Evolutionary conservation across 2,113 vertebrate genomes (phyloP).

Genomic region (Tympanuchus pallidicinctus): DNA sequence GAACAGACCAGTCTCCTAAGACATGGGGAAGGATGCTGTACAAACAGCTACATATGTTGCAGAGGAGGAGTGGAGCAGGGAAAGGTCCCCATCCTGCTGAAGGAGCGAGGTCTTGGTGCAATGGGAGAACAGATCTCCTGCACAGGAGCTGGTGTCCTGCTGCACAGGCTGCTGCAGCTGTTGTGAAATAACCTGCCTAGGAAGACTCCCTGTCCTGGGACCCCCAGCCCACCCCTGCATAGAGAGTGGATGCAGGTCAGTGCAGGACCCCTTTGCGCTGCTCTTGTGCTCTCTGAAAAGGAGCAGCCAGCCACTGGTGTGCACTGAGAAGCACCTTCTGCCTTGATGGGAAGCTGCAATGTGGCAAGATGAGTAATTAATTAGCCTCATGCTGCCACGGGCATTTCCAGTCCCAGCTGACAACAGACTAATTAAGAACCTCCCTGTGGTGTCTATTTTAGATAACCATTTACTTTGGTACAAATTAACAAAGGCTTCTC

Average conservation of each 20-base stretch:
- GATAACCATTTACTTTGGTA: slow-evolving; percentile 67
- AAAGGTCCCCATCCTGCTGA: background rate
- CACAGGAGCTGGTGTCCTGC: background rate
- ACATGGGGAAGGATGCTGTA: background rate
- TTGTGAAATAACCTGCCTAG: accelerated
- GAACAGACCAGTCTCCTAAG: background rate
- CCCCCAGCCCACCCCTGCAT: background rate
- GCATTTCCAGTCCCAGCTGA: slow-evolving; percentile 65
- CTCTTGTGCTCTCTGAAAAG: background rate
- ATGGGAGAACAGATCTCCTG: background rate
- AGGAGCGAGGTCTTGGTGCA: background rate
- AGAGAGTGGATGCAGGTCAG: background rate
- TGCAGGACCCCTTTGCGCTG: background rate
- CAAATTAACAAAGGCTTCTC: slow-evolving; percentile 61
- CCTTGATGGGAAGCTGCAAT: slow-evolving; percentile 48
- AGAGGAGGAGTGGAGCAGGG: background rate
- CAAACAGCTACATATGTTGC: background rate
- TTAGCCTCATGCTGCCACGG: slow-evolving; percentile 62
- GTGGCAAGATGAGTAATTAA: slow-evolving; percentile 74
- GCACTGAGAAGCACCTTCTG: slow-evolving; percentile 18
- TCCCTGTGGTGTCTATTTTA: slow-evolving; percentile 68
- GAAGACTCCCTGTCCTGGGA: background rate
- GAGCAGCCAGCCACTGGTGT: background rate
- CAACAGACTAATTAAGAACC: slow-evolving; percentile 76
- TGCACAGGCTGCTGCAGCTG: background rate